Percentiles rank a stretch among this genome's conserved stretches.
These are phyloP conservation scores for Anthophora plumipes DNA, from an alignment of 2,888 invertebrate genomes.

Conservation along the genomic window DNA sequence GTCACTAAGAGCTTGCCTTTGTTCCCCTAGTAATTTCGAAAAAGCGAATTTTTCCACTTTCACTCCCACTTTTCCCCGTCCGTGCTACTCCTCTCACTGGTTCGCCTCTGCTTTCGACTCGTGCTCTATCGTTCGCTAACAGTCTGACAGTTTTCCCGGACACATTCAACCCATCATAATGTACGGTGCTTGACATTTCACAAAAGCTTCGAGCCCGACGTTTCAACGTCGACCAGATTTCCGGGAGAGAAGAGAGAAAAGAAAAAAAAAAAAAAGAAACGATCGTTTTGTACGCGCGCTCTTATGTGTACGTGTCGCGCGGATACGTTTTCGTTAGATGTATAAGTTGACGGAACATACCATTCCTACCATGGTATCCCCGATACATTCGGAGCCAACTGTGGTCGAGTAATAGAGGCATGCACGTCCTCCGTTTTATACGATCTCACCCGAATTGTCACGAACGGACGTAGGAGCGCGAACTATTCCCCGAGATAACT, in stretches of 20 bases:
- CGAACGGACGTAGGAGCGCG: conserved; percentile 43
- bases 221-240: conserved; percentile 44
- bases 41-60: conserved; percentile 67
- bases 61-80: conserved; percentile 60
- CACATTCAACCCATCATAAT: conserved; percentile 67
- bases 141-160: conserved; percentile 60
- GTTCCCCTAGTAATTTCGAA: conserved; percentile 52
- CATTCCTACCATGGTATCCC: conserved; percentile 22
- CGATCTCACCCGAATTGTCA: conserved; percentile 66
- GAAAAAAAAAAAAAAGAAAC: too few relatives aligned
- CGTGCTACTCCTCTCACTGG: conserved; percentile 56
- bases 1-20: conserved; percentile 35
- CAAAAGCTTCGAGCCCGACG: conserved; percentile 38
- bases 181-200: conserved; percentile 67
- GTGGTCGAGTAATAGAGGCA: conserved; percentile 44
- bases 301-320: conserved; percentile 27
- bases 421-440: conserved; percentile 41
- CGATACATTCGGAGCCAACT: conserved; percentile 53
- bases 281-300: background rate
- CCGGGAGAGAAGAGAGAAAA: conserved; percentile 18
- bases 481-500: conserved; percentile 45
- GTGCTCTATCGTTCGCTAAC: conserved; percentile 35
- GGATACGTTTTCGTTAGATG: conserved; percentile 4
- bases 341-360: conserved; percentile 12
- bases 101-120: conserved; percentile 44